Base-by-base conservation (phyloP, 2,888 invertebrate species). In the Mylabris sibirica region DNA sequence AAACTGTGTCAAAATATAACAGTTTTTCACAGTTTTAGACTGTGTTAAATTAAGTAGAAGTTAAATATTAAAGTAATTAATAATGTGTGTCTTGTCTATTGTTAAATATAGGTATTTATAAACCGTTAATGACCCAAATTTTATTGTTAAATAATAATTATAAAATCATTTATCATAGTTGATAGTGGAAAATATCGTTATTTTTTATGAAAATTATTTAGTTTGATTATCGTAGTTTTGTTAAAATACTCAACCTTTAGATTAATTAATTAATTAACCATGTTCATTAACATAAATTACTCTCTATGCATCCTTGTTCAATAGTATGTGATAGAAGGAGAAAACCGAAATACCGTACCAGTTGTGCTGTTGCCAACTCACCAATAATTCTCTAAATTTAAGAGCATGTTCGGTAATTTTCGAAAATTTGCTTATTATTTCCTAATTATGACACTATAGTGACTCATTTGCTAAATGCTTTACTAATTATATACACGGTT, bases 111-210 rank as follows among this genome's bases (percentile, higher is more conserved):
- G 53, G 53, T 53, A 53, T 53, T 53, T 53, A 53, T 22, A 4
- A 53, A 57, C 57, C 57, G 57, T 57, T 57, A 57, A 14, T 8
- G 57, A 8, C 57, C 26, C 57, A 3, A 57, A 24, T 57, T 49
- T 22, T 12, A 3, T 3, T n/a, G 0, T n/a, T 12, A n/a, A 24
- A 22, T 20, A 22, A 8, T 22, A 9, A 22, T 53, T 24, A 12
- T 11, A 4, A 49, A 49, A 22, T 53, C 12, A 5, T 12, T 22
- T 3, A 49, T 49, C 6, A 9, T 20, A 49, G 2, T 53, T 12
- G 22, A 53, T 22, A 22, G 20, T 53, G 3, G 22, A 17, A 41
- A n/a, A 22, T 53, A 11, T 22, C 12, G 3, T 11, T 12, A 24
- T 11, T 24, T 9, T 49, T 44, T n/a, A 44, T n/a, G 14, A 4